Evolutionary conservation across 2,113 vertebrate species (phyloP).

Genomic region (Tautogolabrus adspersus): DNA sequence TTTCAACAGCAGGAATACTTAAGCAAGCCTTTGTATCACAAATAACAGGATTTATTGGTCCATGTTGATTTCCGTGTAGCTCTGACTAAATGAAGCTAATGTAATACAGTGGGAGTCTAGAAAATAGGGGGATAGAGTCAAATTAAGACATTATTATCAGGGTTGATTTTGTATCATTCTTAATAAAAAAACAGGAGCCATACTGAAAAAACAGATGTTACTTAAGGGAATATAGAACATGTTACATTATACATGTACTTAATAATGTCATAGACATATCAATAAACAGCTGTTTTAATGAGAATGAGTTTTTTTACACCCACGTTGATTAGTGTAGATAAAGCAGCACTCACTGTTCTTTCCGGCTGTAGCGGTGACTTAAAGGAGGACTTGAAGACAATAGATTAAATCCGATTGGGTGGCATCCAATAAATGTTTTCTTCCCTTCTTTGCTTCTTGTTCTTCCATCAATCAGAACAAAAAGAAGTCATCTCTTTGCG

Average conservation of each 20-base stretch:
- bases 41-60: neutral
- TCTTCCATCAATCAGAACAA: slow-evolving; percentile 34
- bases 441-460: slow-evolving; percentile 1
- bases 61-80: neutral
- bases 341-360: slow-evolving; percentile 50
- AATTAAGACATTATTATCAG: neutral
- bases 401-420: slow-evolving; percentile 19
- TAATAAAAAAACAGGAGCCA: neutral
- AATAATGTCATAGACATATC: neutral
- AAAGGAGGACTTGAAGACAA: slow-evolving; percentile 11
- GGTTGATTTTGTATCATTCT: neutral
- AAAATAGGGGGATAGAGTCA: neutral
- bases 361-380: slow-evolving; percentile 1
- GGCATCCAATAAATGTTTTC: slow-evolving; percentile 1
- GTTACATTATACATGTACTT: too few relatives aligned
- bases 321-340: neutral
- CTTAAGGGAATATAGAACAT: neutral
- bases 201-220: neutral
- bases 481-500: slow-evolving; percentile 17
- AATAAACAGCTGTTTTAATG: neutral
- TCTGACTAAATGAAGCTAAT: neutral
- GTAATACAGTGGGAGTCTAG: neutral
- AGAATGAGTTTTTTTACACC: neutral
- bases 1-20: neutral
- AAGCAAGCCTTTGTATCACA: neutral